A percentile compares a stretch with the other conserved stretches of the same genome.
Evolutionary conservation across 2,888 invertebrate genomes (phyloP).

Genomic region (Mimumesa dahlbomi): DNA sequence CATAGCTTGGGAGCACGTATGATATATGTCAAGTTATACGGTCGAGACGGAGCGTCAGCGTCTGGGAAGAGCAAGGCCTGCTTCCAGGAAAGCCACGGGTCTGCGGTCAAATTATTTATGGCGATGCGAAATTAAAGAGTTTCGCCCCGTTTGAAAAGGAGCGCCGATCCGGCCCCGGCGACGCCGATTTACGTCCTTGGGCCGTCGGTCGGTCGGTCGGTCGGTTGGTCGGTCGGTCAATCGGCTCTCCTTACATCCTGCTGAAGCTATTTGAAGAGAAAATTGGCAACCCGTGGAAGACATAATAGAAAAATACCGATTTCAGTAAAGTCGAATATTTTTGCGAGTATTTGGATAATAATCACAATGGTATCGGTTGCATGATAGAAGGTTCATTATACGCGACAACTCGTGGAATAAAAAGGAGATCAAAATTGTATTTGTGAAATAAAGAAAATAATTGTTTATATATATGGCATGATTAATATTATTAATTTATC

Average conservation of each 20-base stretch:
- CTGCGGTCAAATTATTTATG: constrained; percentile 79
- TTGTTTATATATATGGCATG: too few species aligned
- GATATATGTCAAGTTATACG: constrained; percentile 48
- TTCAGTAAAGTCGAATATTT: not conserved
- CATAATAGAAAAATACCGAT: constrained; percentile 14
- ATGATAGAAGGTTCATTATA: too few species aligned
- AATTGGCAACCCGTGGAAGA: not conserved
- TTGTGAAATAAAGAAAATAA: too few species aligned
- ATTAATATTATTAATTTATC: too few species aligned
- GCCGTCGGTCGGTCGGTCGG: constrained; percentile 35
- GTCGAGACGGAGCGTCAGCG: constrained; percentile 47
- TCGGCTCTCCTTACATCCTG: constrained; percentile 52
- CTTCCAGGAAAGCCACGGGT: constrained; percentile 76
- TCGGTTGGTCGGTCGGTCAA: constrained; percentile 17
- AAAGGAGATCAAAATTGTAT: too few species aligned
- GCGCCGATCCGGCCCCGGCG: constrained; percentile 68
- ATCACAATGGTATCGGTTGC: too few species aligned
- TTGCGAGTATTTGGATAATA: not conserved
- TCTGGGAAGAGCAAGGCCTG: constrained; percentile 54
- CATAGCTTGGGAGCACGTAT: constrained; percentile 34
- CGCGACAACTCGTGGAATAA: too few species aligned
- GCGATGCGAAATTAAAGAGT: constrained; percentile 79
- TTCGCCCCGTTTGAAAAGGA: constrained; percentile 74
- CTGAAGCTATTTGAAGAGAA: not conserved
- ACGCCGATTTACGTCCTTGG: constrained; percentile 75